phyloP scores from a whole-genome alignment of 2,113 vertebrate species.

The Hyla sarda region DNA sequence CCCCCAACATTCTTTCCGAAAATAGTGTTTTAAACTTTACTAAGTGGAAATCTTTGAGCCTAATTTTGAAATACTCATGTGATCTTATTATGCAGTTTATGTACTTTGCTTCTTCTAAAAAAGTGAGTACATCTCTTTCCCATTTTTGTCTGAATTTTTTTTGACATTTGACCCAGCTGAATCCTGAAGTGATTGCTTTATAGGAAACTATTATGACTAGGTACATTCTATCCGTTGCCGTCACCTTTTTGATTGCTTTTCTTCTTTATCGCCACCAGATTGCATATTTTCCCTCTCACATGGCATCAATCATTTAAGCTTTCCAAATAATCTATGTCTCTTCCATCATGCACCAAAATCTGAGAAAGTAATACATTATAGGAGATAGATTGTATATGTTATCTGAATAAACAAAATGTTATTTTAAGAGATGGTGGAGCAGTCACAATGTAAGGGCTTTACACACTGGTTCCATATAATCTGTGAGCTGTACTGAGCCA shows the following conservation, averaged over 20 bases:
- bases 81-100: conserved; percentile 9
- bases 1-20: too few species aligned
- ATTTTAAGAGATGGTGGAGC: neutral
- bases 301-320: conserved; percentile 34
- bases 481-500: neutral
- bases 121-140: neutral
- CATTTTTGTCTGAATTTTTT: conserved; percentile 7
- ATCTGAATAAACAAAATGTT: neutral
- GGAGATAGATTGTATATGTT: neutral
- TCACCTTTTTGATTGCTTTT: conserved; percentile 48
- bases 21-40: neutral
- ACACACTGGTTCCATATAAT: neutral
- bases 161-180: conserved; percentile 11
- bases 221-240: conserved; percentile 30
- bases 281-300: neutral
- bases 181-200: conserved; percentile 48
- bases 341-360: neutral
- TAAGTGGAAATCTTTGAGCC: neutral
- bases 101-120: neutral
- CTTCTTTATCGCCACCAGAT: conserved; percentile 8
- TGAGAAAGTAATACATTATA: neutral
- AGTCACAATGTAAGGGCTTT: neutral
- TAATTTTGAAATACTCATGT: neutral
- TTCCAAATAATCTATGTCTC: conserved; percentile 11
- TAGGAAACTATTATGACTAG: conserved; percentile 36